Conservation (phyloP, 2,888 invertebrate species). For the Drosophila nigricruria region DNA sequence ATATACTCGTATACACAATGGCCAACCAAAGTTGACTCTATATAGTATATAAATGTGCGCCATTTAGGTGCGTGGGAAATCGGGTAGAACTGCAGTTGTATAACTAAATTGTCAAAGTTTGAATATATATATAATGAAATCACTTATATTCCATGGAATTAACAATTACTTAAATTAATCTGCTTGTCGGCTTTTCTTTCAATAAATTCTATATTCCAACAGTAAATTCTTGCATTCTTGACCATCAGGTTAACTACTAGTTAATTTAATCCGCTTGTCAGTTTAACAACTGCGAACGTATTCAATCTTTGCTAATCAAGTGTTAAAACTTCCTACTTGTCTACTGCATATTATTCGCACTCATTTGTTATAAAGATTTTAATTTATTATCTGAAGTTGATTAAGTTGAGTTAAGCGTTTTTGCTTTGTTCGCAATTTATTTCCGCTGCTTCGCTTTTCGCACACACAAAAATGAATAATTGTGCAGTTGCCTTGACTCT, state of each 20-base stretch:
- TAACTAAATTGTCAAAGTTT: no score
- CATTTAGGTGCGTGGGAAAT: no score
- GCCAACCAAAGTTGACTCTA: no score
- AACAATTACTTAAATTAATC: not conserved
- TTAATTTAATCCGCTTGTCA: not conserved
- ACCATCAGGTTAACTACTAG: not conserved
- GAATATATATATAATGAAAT: no score
- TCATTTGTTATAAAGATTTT: conserved; percentile 37
- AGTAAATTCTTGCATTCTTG: not conserved
- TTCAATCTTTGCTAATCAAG: conserved; percentile 1
- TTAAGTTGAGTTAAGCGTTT: conserved; percentile 37
- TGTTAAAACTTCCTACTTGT: not conserved
- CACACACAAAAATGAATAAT: conserved; percentile 64
- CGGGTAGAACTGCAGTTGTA: no score
- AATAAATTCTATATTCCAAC: not conserved
- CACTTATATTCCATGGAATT: not conserved
- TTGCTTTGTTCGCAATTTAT: conserved; percentile 34
- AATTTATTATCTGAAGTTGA: conserved; percentile 40
- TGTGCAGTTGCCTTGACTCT: conserved; percentile 76
- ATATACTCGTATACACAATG: no score
- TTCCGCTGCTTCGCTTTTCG: conserved; percentile 48
- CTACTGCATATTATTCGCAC: conserved; percentile 5
- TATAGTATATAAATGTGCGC: no score
- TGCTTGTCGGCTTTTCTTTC: not conserved
- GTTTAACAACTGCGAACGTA: not conserved